These are phyloP conservation scores for Heliconius erato DNA, from an alignment of 2,888 invertebrate species.

Conservation along the genomic window DNA sequence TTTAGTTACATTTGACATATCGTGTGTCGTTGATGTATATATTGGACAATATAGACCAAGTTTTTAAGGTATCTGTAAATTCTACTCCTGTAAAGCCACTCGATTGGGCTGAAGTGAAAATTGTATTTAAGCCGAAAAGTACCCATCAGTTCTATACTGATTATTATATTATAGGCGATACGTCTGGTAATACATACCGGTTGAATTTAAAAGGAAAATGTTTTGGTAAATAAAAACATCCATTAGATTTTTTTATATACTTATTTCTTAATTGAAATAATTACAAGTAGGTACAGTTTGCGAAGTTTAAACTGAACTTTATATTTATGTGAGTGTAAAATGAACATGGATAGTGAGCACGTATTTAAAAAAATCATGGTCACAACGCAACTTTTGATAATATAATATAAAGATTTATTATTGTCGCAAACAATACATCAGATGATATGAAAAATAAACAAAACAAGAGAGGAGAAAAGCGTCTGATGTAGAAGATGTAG, in stretches of 20 bases:
- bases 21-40: constrained; percentile 72
- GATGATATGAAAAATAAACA: too few species aligned
- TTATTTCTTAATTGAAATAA: neutral
- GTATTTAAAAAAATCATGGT: too few species aligned
- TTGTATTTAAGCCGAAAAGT: constrained; percentile 71
- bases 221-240: constrained; percentile 64
- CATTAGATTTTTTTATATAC: neutral
- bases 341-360: too few species aligned
- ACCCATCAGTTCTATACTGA: constrained; percentile 76
- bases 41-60: constrained; percentile 73
- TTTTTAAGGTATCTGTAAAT: constrained; percentile 70
- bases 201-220: constrained; percentile 75
- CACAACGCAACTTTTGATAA: too few species aligned
- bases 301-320: neutral
- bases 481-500: too few species aligned
- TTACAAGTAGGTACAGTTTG: neutral
- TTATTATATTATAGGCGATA: constrained; percentile 76
- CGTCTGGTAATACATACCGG: constrained; percentile 66
- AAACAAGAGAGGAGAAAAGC: too few species aligned
- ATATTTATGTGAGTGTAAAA: neutral
- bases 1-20: constrained; percentile 69
- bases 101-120: constrained; percentile 63
- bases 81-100: constrained; percentile 65
- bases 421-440: too few species aligned
- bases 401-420: too few species aligned